Conservation (phyloP, 30 jellyfish, hydroid and myxozoan species). For the Aurelia aurita region DNA sequence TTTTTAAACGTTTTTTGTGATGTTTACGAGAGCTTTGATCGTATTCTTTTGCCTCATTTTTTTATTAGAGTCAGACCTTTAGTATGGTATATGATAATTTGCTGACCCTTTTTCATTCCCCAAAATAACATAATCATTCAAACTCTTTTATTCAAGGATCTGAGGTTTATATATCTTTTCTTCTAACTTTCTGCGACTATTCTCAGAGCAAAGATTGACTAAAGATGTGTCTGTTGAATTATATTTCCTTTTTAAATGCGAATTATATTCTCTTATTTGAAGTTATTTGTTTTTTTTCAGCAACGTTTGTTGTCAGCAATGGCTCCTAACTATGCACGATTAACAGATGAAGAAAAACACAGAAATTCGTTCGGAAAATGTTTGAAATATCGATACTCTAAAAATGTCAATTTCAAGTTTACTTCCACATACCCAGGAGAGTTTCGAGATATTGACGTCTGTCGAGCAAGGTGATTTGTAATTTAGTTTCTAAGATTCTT, state of each 20-base stretch:
- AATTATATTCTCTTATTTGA: too few species aligned
- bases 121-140: too few species aligned
- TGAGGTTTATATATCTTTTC: too few species aligned
- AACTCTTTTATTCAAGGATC: too few species aligned
- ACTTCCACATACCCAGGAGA: constrained; percentile 89
- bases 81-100: background rate
- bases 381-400: constrained; percentile 67
- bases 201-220: too few species aligned
- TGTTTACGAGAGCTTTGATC: background rate
- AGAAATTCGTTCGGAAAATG: constrained; percentile 85
- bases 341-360: constrained; percentile 86
- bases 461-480: constrained; percentile 74
- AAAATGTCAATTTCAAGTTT: constrained; percentile 34
- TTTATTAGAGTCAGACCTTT: background rate
- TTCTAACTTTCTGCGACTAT: too few species aligned
- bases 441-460: constrained; percentile 73
- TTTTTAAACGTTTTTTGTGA: too few species aligned
- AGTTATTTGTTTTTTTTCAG: constrained; percentile 25
- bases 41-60: background rate
- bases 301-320: constrained; percentile 82
- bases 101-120: background rate
- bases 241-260: too few species aligned
- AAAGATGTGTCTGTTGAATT: too few species aligned
- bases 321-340: constrained; percentile 66
- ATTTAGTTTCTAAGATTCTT: too few species aligned